Evolutionary conservation across 2,797 vertebrate species (phyloP).

Genomic region (Platalea minor): DNA sequence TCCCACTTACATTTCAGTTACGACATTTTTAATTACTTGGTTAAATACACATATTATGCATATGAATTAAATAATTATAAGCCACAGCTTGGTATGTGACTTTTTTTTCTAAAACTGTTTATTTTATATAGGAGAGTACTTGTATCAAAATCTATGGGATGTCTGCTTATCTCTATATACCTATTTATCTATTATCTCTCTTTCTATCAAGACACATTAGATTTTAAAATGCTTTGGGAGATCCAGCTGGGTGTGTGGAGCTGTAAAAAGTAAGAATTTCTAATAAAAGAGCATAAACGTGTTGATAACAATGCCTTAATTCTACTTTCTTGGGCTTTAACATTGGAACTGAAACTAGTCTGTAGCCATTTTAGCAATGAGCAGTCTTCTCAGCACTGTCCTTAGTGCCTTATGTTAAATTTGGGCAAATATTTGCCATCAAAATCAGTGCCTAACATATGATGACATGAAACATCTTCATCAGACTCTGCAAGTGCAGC

Average conservation of each 20-base stretch:
- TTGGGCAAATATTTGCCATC: not conserved
- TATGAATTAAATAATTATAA: not conserved
- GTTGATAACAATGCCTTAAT: not conserved
- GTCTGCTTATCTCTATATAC: not conserved
- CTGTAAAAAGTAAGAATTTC: not conserved
- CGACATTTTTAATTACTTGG: not conserved
- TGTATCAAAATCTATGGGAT: not conserved
- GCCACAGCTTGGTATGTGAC: not conserved
- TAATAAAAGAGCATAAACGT: not conserved
- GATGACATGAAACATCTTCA: not conserved
- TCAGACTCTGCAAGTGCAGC: not conserved
- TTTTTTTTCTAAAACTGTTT: not conserved
- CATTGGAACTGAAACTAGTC: not conserved
- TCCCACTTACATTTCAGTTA: not conserved
- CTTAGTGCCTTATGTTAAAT: not conserved
- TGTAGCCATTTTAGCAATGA: not conserved
- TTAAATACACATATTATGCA: not conserved
- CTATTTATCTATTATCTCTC: not conserved
- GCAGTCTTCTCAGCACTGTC: not conserved
- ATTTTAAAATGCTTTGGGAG: not conserved
- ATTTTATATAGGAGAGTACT: not conserved
- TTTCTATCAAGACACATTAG: not conserved
- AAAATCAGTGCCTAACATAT: not conserved
- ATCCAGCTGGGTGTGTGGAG: not conserved
- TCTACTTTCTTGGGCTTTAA: not conserved